Base-by-base conservation (phyloP, 2,888 invertebrate species). In the Schizaphis graminum region DNA sequence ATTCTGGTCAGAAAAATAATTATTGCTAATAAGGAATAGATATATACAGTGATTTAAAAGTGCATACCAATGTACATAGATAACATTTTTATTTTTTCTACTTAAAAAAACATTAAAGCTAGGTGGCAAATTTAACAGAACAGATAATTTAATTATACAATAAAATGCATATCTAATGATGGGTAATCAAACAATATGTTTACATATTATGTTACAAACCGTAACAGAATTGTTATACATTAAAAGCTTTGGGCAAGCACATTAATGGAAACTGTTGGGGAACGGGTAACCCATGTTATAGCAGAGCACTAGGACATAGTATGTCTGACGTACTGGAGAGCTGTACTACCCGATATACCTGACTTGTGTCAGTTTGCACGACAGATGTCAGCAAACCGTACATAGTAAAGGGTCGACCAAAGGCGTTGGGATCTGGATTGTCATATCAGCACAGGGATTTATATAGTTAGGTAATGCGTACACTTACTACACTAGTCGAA, bases 1-100 rank as follows among this genome's bases (percentile, higher is more conserved):
- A 44, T 47, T 47, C n/a, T 44, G 86, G 86, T 47, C 86, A 86
- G 28, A 77, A 77, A 77, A 44, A 47, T n/a, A 86, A 86, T 86
- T 86, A 86, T 86, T 3, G 47, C 86, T 44, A 47, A 47, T 47
- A 44, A 47, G 35, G 21, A 77, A 35, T 35, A 77, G 77, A 77
- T 21, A 35, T 41, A 77, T 35, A 53, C 21, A 35, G 77, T 41
- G 21, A 77, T 41, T 77, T 77, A 77, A 35, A 35, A 35, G 8
- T 35, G 35, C 35, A 21, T 77, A 77, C 35, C 35, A 77, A 35
- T 77, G 35, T 11, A n/a, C n/a, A n/a, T n/a, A 77, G 77, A 77
- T 77, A 77, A 77, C 35, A 77, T 77, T 77, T 77, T 77, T 21
- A 77, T 77, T 77, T 35, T 35, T 77, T 35, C 77, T 35, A 35